These are phyloP conservation scores for Salpingus planirostris DNA, from an alignment of 2,888 invertebrate genomes.

Conservation along the genomic window DNA sequence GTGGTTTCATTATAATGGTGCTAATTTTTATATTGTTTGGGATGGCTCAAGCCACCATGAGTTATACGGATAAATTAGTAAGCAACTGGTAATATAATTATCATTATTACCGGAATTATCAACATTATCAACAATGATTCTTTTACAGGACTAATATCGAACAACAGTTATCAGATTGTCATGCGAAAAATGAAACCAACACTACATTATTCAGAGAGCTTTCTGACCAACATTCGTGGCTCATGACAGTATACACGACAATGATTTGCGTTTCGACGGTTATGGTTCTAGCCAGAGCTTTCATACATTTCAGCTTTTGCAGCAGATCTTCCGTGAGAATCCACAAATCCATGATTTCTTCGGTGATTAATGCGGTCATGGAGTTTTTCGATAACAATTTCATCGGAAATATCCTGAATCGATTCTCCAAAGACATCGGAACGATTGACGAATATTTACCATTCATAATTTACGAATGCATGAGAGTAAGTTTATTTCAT, in stretches of 20 bases:
- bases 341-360: conserved; percentile 65
- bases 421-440: conserved; percentile 60
- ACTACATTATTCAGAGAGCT: conserved; percentile 9
- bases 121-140: conserved; percentile 1
- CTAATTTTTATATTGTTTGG: conserved; percentile 21
- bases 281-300: conserved; percentile 9
- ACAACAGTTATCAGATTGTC: conserved; percentile 5
- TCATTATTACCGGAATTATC: too few relatives aligned
- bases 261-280: conserved; percentile 9
- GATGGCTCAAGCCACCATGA: conserved; percentile 18
- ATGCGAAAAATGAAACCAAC: conserved; percentile 7
- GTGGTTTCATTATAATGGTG: conserved; percentile 21
- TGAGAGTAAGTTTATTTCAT: conserved; percentile 17
- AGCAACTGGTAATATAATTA: conserved; percentile 24
- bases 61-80: conserved; percentile 23
- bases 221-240: conserved; percentile 1
- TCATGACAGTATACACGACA: conserved; percentile 13
- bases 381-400: conserved; percentile 73
- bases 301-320: conserved; percentile 9
- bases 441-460: conserved; percentile 21
- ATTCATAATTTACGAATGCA: conserved; percentile 13
- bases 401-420: conserved; percentile 56
- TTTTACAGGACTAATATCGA: conserved; percentile 5
- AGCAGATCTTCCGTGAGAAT: conserved; percentile 16
- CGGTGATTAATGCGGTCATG: conserved; percentile 56